phyloP scores from a whole-genome alignment of 2,888 invertebrate species.

The Philereme transversata region DNA sequence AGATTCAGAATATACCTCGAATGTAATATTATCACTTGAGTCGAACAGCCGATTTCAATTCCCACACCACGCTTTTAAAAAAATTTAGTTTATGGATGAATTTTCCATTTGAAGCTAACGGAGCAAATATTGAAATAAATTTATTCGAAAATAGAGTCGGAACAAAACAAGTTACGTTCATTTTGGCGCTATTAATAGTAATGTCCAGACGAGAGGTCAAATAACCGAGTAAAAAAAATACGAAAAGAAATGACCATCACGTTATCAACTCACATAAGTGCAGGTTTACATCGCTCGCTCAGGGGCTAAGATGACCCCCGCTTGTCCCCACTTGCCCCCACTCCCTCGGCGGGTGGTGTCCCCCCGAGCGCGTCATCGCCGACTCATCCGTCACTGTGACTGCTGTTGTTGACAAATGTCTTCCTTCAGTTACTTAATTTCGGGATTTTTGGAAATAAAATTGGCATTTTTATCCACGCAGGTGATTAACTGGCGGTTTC shows the following conservation, averaged over 20 bases:
- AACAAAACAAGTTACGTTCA: conserved; percentile 30
- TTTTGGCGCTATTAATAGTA: conserved; percentile 2
- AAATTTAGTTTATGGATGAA: conserved; percentile 10
- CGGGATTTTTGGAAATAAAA: conserved; percentile 52
- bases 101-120: conserved; percentile 27
- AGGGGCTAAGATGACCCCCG: conserved; percentile 36
- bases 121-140: conserved; percentile 33
- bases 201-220: conserved; percentile 8
- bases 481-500: too few relatives aligned
- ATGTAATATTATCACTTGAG: background rate
- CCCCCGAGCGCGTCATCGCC: conserved; percentile 48
- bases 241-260: conserved; percentile 28
- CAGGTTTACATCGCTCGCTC: conserved; percentile 30
- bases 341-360: conserved; percentile 24
- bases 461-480: conserved; percentile 38
- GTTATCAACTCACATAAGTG: conserved; percentile 31
- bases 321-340: conserved; percentile 18
- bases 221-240: conserved; percentile 8
- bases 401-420: conserved; percentile 70
- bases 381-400: conserved; percentile 65
- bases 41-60: too few relatives aligned
- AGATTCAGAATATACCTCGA: background rate
- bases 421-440: conserved; percentile 57
- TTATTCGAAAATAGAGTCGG: conserved; percentile 29
- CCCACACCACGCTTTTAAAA: too few relatives aligned